Conservation (phyloP, 2,113 vertebrate species). For the Hippocampus guttulatus region DNA sequence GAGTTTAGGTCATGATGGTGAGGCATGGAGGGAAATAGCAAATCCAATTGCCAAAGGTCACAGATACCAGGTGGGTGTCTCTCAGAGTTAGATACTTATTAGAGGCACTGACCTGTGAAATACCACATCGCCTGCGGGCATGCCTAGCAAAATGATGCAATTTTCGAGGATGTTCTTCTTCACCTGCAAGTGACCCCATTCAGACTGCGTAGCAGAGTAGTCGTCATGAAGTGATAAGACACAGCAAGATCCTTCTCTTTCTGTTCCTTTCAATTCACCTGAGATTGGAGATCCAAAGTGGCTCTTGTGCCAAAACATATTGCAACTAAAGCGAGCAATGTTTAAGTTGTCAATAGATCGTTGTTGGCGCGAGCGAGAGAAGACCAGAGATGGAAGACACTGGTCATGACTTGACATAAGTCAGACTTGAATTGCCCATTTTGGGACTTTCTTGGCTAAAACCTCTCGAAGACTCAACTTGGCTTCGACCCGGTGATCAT, state of each 20-base stretch:
- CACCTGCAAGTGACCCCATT: constrained; percentile 56
- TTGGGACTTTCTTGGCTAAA: too few species aligned
- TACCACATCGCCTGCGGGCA: constrained; percentile 61
- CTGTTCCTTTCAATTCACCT: constrained; percentile 2
- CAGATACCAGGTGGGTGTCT: constrained; percentile 67
- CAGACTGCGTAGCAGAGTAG: constrained; percentile 24
- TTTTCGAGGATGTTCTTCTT: constrained; percentile 70
- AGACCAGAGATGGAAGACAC: too few species aligned
- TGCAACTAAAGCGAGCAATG: neutral
- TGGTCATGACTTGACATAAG: too few species aligned
- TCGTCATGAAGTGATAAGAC: constrained; percentile 25
- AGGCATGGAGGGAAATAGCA: constrained; percentile 47
- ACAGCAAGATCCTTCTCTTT: constrained; percentile 8
- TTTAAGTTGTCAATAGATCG: constrained; percentile 26
- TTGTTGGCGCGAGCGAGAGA: neutral
- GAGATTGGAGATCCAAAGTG: neutral
- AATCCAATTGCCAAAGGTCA: constrained; percentile 70
- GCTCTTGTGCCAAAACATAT: neutral
- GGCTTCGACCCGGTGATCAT: too few species aligned
- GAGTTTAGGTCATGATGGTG: neutral
- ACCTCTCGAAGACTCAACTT: too few species aligned
- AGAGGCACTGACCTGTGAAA: constrained; percentile 75
- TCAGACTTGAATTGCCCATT: too few species aligned
- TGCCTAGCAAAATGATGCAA: constrained; percentile 73
- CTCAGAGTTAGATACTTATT: constrained; percentile 56